Evolutionary conservation across 2,113 vertebrate species (phyloP).

Genomic region (Oreochromis spilurus): DNA sequence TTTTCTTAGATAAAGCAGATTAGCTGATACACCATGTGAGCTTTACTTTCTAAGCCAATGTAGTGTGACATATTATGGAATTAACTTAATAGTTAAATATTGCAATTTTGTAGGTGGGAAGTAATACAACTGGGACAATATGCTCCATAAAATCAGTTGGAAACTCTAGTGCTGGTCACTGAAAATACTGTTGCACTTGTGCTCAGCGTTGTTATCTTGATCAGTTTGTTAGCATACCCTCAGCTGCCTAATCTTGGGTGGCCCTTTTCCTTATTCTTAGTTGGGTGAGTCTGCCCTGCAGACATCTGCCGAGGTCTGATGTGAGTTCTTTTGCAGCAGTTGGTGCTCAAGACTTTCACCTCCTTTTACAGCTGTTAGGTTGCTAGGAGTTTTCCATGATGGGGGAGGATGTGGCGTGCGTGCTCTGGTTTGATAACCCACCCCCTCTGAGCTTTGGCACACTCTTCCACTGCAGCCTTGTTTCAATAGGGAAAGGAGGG

Average conservation of each 20-base stretch:
- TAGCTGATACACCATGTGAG: neutral
- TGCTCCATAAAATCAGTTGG: neutral
- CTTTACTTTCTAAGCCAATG: conserved; percentile 14
- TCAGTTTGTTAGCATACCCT: neutral
- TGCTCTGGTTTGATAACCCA: conserved; percentile 18
- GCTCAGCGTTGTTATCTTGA: neutral
- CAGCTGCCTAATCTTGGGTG: conserved; percentile 42
- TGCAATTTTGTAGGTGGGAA: neutral
- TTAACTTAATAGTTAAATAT: neutral
- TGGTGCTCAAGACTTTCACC: conserved; percentile 16
- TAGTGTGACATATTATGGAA: neutral
- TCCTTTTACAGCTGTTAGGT: conserved; percentile 48
- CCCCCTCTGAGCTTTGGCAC: conserved; percentile 58
- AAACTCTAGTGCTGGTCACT: neutral
- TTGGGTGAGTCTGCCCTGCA: conserved; percentile 9
- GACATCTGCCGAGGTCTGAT: conserved; percentile 47
- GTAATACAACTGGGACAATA: neutral
- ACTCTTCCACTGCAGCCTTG: conserved; percentile 57
- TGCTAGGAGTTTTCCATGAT: conserved; percentile 27
- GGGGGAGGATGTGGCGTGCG: neutral
- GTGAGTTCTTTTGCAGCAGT: conserved; percentile 45
- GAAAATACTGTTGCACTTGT: neutral
- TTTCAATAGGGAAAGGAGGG: conserved; percentile 35
- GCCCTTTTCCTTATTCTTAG: neutral
- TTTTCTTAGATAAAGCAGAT: conserved; percentile 21